A percentile compares a stretch with the other conserved stretches of the same genome.
Conservation (phyloP, 2,797 vertebrate species). For the Stomatorhinus walkeri region DNA sequence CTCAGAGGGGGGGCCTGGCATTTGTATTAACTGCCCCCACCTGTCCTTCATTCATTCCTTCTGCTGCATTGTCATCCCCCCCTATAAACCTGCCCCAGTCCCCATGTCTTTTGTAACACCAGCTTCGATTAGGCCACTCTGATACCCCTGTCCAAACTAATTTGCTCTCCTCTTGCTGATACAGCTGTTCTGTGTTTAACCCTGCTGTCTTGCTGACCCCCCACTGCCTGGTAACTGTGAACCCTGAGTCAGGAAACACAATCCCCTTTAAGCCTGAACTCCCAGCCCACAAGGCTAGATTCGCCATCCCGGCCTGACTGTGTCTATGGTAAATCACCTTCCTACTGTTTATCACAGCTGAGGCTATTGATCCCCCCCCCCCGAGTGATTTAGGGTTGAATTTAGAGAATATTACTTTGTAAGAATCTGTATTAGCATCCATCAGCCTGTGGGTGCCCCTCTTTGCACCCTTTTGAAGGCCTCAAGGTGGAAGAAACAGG, state of each 20-base stretch:
- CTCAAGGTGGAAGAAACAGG: neutral
- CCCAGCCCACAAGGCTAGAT: neutral
- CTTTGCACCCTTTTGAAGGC: neutral
- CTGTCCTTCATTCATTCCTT: neutral
- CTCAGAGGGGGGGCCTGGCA: neutral
- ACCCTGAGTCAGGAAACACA: neutral
- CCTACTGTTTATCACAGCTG: neutral
- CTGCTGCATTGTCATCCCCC: neutral
- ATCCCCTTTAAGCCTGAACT: neutral
- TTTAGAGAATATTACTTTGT: slow-evolving; percentile 15
- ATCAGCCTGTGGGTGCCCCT: neutral
- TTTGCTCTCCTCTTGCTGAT: neutral
- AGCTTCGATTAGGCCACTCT: neutral
- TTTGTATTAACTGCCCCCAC: neutral
- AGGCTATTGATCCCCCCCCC: neutral
- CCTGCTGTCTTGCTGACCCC: neutral
- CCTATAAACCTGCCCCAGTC: neutral
- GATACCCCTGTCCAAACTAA: neutral
- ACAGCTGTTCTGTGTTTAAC: neutral
- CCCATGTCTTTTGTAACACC: neutral
- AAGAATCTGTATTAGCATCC: neutral
- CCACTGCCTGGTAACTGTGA: neutral
- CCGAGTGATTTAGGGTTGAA: neutral
- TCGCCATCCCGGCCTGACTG: neutral
- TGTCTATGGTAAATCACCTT: neutral